These are phyloP conservation scores for Benthosema pterotum DNA, from an alignment of 2,797 vertebrate genomes.

Conservation along the genomic window DNA sequence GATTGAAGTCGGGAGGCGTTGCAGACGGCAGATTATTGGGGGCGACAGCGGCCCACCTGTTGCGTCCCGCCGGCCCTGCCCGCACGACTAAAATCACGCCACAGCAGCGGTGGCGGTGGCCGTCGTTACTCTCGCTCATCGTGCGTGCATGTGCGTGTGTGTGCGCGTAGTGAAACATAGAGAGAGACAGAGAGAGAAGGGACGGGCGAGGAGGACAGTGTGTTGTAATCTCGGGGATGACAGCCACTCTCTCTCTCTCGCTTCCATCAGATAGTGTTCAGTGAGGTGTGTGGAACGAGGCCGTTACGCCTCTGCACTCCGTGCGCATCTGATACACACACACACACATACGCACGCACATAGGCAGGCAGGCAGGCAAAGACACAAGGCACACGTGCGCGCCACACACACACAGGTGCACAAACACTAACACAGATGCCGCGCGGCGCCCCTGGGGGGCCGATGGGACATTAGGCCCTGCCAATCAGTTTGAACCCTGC, in stretches of 20 bases:
- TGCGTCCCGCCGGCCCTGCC: constrained; percentile 21
- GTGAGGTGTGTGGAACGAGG: constrained; percentile 53
- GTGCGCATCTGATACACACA: constrained; percentile 15
- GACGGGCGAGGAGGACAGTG: constrained; percentile 18
- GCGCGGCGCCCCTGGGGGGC: constrained; percentile 15
- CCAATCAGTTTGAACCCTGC: constrained; percentile 39
- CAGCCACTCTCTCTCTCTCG: constrained; percentile 61
- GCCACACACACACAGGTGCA: constrained; percentile 8
- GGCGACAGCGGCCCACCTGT: constrained; percentile 59
- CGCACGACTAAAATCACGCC: constrained; percentile 44
- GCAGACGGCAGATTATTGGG: constrained; percentile 45
- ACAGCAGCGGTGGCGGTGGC: constrained; percentile 9
- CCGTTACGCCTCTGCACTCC: constrained; percentile 27
- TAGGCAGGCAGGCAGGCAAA: background rate
- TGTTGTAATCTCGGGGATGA: constrained; percentile 59
- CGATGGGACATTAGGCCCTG: constrained; percentile 28
- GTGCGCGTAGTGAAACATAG: constrained; percentile 13
- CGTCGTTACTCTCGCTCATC: constrained; percentile 51
- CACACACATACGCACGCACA: background rate
- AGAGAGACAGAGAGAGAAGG: constrained; percentile 24
- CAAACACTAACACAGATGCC: background rate
- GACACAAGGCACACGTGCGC: constrained; percentile 16
- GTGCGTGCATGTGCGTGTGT: constrained; percentile 50
- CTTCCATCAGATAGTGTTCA: constrained; percentile 61
- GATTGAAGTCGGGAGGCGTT: constrained; percentile 44